phyloP scores from a whole-genome alignment of 1,140 invertebrate genomes.

The Adelges cooleyi region DNA sequence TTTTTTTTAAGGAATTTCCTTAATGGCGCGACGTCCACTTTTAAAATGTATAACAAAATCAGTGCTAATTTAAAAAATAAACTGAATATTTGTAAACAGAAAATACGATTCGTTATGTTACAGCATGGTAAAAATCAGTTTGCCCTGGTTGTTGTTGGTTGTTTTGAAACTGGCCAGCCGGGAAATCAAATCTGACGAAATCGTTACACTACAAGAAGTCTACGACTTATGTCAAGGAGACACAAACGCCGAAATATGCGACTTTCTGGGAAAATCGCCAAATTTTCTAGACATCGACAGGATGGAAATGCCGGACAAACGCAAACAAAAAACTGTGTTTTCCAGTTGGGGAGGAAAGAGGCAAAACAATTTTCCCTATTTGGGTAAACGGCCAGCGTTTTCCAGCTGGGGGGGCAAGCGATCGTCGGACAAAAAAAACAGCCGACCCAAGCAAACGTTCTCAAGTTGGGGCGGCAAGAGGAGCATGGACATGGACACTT shows the following conservation, averaged over 20 bases:
- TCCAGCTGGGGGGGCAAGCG: constrained; percentile 33
- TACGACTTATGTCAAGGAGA: constrained; percentile 10
- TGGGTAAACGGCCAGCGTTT: constrained; percentile 32
- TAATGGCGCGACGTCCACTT: no score
- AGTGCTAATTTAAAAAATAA: no score
- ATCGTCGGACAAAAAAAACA: constrained; percentile 34
- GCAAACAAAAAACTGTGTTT: constrained; percentile 26
- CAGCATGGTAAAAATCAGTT: constrained; percentile 22
- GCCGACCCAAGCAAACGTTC: constrained; percentile 31
- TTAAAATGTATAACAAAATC: no score
- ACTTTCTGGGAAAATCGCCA: background rate
- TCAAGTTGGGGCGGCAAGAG: constrained; percentile 32
- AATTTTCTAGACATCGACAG: background rate
- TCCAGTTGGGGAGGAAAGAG: constrained; percentile 30
- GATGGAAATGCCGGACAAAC: constrained; percentile 1
- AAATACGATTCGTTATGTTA: background rate
- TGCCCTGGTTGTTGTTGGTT: constrained; percentile 17
- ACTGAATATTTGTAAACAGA: no score
- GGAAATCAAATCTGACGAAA: constrained; percentile 19
- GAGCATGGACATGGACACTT: background rate
- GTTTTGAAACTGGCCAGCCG: constrained; percentile 10
- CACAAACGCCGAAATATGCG: background rate
- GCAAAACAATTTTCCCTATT: constrained; percentile 30
- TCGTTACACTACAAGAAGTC: constrained; percentile 1
- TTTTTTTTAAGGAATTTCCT: no score